phyloP scores from a whole-genome alignment of 2,113 vertebrate genomes.

The Phrynosoma platyrhinos region DNA sequence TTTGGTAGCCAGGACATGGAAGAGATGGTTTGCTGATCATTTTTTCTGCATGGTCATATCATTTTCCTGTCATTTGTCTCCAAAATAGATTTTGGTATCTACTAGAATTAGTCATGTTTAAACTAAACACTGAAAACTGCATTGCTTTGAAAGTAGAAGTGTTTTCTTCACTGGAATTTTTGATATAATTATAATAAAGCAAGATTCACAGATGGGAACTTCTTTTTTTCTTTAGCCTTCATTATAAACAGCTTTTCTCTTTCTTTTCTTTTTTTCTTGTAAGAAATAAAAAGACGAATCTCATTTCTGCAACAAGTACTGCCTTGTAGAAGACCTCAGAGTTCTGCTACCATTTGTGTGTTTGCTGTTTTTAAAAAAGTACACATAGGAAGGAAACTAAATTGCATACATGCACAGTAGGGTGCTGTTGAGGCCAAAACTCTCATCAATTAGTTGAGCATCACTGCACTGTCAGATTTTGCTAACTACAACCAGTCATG shows the following conservation, averaged over 20 bases:
- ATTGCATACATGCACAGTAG: slow-evolving; percentile 16
- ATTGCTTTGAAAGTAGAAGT: slow-evolving; percentile 37
- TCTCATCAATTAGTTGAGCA: slow-evolving; percentile 41
- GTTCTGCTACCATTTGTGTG: slow-evolving; percentile 50
- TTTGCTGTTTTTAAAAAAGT: slow-evolving; percentile 35
- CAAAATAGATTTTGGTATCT: background rate
- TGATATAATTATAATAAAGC: slow-evolving; percentile 39
- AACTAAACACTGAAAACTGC: slow-evolving; percentile 16
- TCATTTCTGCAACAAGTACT: slow-evolving; percentile 51
- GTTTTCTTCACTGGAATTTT: slow-evolving; percentile 13
- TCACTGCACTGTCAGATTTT: slow-evolving; percentile 40
- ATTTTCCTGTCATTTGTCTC: background rate
- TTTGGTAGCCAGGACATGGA: no score
- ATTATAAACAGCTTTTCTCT: slow-evolving; percentile 59
- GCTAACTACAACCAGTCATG: slow-evolving; percentile 4
- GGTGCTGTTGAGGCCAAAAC: slow-evolving; percentile 21
- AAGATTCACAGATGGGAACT: slow-evolving; percentile 49
- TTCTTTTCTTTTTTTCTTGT: slow-evolving; percentile 44
- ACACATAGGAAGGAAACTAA: slow-evolving; percentile 21
- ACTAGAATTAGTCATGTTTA: background rate
- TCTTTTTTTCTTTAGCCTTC: slow-evolving; percentile 35
- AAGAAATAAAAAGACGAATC: slow-evolving; percentile 44
- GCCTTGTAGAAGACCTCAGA: slow-evolving; percentile 34
- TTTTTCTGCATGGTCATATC: background rate
- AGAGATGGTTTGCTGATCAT: background rate